Evolutionary conservation across 2,888 invertebrate species (phyloP), one percentile per base, ranked within the genome.

Genomic region (Clivina fossor): DNA sequence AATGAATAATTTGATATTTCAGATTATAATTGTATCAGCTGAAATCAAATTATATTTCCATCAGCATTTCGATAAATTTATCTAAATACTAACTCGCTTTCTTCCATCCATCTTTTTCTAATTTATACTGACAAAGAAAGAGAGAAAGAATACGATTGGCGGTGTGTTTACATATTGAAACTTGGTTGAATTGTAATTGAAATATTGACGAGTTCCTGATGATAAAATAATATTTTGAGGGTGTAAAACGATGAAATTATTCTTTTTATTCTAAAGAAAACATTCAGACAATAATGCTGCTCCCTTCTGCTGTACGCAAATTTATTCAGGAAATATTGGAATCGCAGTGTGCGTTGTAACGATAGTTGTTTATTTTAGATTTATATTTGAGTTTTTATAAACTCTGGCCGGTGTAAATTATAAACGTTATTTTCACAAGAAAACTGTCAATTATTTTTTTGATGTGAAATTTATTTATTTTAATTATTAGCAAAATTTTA

Each of bases 141-240:
- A 28, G 49, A 30, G 19, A 38, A 40, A 28, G 16, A 20, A 49
- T 18, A 18, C n/a, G 35, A 53, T 35, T 53, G 43, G 33, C n/a
- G n/a, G n/a, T 43, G 43, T 53, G 53, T 53, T 53, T 53, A 53
- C 53, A 24, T 53, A 53, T 53, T 44, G 53, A 53, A 53, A 53
- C 53, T 53, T 47, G 33, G 33, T 32, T 33, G 20, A 32, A 33
- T 47, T 47, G 46, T 47, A 47, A 47, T 47, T 47, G 47, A 33
- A 47, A 56, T 50, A 49, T 50, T 44, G 44, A 49, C 50, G 38
- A 49, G 48, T 44, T 56, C 50, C 30, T 56, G 56, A 56, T 56
- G 56, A 56, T 56, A 56, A 50, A 56, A 49, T 56, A 56, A 56
- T 56, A 56, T 56, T 56, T 56, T 50, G 33, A 56, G 55, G 55